Evolutionary conservation across 1,140 invertebrate species (phyloP), one percentile per base, ranked within the genome.

Genomic region (Drosophila littoralis): DNA sequence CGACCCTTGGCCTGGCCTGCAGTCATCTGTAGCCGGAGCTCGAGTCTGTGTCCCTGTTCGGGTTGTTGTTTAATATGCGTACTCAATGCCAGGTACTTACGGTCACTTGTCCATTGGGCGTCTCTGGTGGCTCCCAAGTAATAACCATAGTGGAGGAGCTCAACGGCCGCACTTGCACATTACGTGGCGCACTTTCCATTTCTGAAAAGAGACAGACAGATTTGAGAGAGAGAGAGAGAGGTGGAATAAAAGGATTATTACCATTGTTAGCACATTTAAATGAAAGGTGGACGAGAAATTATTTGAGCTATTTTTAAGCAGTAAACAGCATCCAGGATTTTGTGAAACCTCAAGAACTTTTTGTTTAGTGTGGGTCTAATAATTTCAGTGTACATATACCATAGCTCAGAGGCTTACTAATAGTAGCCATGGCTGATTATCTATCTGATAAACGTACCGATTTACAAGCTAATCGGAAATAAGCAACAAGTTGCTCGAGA

Each of bases 81-180:
- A 77, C 68, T 72, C 68, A 45, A 77, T 83, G 64, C 54, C 63
- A 77, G 76, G 60, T 89, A 93, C 94, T 94, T 93, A 98, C 98
- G 93, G 97, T 98, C 65, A 99, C 97, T 95, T 98, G 96, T 77
- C 98, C 98, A 93, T 99, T 99, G 13, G 98, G 97, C 76, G 96
- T 98, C 92, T 98, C 97, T 17, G 98, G 98, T 91, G 98, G 97
- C 90, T 98, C 96, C 98, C 98, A 99, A 88, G 98, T 97, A 83
- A 99, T 98, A 61, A 95, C 96, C 95, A 99, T 97, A 13, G 98
- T 99, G 90, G 95, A 98, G 12, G 98, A 97, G 92, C 97, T 99
- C 45, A 99, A 94, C 12, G 98, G 97, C 54, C 97, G 94, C 43
- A 98, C 98, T 94, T 97, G 96, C 12, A 99, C 97, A 93, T 98